Evolutionary conservation across 2,888 invertebrate species (phyloP).

Genomic region (Baccha elongata): DNA sequence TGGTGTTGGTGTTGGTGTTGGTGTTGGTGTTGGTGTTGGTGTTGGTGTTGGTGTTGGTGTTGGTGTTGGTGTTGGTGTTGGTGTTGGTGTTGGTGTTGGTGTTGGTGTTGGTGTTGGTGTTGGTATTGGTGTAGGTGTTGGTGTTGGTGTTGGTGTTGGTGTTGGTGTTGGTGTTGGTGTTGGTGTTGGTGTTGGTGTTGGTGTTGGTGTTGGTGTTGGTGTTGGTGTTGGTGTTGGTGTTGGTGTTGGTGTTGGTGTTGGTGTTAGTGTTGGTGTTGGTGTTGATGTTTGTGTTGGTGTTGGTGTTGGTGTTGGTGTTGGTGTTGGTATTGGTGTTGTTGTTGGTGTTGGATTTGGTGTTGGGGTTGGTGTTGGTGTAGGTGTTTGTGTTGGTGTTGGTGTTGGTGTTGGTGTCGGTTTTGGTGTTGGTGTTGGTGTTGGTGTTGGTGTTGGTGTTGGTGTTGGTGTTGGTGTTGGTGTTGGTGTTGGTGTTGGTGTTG

Average conservation of each 20-base stretch:
- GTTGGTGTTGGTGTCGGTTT: no score
- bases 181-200: slow-evolving; percentile 5
- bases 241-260: slow-evolving; percentile 5
- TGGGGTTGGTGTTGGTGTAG: no score
- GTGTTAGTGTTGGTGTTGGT: no score
- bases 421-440: no score
- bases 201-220: slow-evolving; percentile 3
- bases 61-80: slow-evolving; percentile 5
- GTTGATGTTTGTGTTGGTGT: no score
- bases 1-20: slow-evolving; percentile 1
- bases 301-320: no score
- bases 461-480: slow-evolving; percentile 1
- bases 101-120: slow-evolving; percentile 6
- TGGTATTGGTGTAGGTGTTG: no score
- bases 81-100: slow-evolving; percentile 7
- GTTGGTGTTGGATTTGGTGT: no score
- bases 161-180: slow-evolving; percentile 7
- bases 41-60: slow-evolving; percentile 7
- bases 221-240: slow-evolving; percentile 7
- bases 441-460: slow-evolving; percentile 4
- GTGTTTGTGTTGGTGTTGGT: no score
- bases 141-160: not conserved
- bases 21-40: slow-evolving; percentile 7
- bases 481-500: slow-evolving; percentile 11
- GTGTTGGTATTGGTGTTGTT: no score